phyloP scores from a whole-genome alignment of 1,140 invertebrate species.

The Drosophila nebulosa region DNA sequence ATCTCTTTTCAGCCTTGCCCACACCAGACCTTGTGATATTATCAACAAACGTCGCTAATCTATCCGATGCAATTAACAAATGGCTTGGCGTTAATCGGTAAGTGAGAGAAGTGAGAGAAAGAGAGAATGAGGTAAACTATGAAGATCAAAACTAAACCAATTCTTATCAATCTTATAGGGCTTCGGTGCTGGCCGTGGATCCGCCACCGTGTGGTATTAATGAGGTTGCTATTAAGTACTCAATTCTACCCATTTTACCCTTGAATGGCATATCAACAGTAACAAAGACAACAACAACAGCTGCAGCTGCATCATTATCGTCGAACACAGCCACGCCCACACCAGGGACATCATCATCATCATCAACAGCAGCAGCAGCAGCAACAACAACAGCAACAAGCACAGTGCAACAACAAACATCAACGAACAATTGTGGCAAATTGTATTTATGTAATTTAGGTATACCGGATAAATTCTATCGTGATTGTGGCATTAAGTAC shows the following conservation, averaged over 20 bases:
- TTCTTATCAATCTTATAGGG: constrained; percentile 79
- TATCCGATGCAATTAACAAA: constrained; percentile 77
- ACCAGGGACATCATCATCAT: background rate
- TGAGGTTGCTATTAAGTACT: constrained; percentile 87
- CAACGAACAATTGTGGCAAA: constrained; percentile 86
- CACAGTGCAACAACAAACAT: constrained; percentile 39
- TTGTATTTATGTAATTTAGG: constrained; percentile 93
- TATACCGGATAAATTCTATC: constrained; percentile 89
- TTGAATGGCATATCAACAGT: constrained; percentile 82
- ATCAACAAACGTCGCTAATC: constrained; percentile 68
- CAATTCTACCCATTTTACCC: constrained; percentile 88
- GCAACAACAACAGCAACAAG: constrained; percentile 32
- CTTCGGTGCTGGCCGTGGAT: constrained; percentile 91
- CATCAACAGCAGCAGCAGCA: constrained; percentile 4
- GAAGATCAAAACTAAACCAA: background rate
- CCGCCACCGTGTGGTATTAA: constrained; percentile 87
- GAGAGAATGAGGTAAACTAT: too few relatives aligned
- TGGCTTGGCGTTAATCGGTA: constrained; percentile 86
- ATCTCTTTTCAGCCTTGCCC: constrained; percentile 48
- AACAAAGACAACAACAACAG: constrained; percentile 23
- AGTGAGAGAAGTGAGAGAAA: background rate
- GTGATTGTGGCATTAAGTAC: constrained; percentile 89
- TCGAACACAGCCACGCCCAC: constrained; percentile 21
- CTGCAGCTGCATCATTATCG: constrained; percentile 47
- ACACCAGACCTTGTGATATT: constrained; percentile 80